Conservation (phyloP, 1,140 invertebrate species). For the Trachymyrmex cornetzi region DNA sequence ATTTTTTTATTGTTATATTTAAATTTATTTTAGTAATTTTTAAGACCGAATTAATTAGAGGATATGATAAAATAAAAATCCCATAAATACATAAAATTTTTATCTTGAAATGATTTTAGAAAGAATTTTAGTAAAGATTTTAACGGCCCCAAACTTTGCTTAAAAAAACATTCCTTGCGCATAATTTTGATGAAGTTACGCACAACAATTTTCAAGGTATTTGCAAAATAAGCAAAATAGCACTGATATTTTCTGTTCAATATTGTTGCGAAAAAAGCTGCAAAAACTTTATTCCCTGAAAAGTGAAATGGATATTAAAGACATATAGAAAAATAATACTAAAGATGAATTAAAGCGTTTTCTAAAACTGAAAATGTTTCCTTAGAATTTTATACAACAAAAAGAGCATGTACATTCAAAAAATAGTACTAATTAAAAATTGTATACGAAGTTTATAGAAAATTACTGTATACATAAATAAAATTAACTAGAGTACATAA, state of each 20-base stretch:
- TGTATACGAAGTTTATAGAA: neutral
- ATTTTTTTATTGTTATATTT: neutral
- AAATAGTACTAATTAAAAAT: neutral
- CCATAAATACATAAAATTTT: neutral
- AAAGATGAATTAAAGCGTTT: neutral
- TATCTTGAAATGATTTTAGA: neutral
- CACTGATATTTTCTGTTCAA: neutral
- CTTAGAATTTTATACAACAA: neutral
- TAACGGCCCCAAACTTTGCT: neutral
- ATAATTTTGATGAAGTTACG: conserved; percentile 25
- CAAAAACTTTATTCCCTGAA: neutral
- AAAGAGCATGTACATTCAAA: neutral
- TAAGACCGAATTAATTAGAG: conserved; percentile 10
- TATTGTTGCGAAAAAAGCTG: conserved; percentile 3
- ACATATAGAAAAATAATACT: neutral
- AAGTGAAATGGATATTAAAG: neutral
- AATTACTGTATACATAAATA: neutral
- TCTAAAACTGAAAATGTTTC: neutral
- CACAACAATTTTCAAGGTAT: neutral
- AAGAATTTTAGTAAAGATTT: neutral
- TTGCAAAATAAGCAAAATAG: conserved; percentile 17
- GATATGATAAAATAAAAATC: neutral
- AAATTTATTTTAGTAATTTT: conserved; percentile 13
- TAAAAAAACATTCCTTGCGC: neutral
- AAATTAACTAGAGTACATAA: neutral